phyloP scores from a whole-genome alignment of 2,797 vertebrate species.

The Poecilia wingei region DNA sequence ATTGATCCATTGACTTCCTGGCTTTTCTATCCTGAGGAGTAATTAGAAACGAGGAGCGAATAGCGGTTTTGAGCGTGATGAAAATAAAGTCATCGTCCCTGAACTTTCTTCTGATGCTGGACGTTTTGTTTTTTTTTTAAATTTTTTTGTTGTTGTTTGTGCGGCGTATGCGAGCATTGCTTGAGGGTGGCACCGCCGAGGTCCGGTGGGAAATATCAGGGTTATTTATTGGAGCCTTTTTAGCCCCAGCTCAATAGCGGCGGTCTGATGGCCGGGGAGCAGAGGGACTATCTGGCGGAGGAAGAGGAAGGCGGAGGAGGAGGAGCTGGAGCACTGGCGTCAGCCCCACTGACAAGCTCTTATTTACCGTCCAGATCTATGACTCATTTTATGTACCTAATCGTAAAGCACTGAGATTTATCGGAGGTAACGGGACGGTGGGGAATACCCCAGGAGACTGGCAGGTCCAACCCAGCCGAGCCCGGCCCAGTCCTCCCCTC shows the following conservation, averaged over 20 bases:
- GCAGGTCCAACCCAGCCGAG: constrained; percentile 62
- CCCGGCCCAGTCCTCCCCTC: background rate
- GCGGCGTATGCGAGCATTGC: constrained; percentile 51
- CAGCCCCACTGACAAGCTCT: constrained; percentile 82
- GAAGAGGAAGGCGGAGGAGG: constrained; percentile 64
- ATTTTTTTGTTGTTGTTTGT: constrained; percentile 55
- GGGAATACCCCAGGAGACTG: constrained; percentile 80
- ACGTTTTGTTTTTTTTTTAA: too few relatives aligned
- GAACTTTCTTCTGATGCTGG: constrained; percentile 35
- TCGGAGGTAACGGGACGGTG: constrained; percentile 77
- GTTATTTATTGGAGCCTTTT: constrained; percentile 80
- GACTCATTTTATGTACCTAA: constrained; percentile 86
- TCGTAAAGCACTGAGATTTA: constrained; percentile 87
- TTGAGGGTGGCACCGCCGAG: constrained; percentile 65
- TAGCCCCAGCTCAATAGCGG: constrained; percentile 75
- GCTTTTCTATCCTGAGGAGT: constrained; percentile 61
- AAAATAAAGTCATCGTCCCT: constrained; percentile 37
- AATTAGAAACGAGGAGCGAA: constrained; percentile 56
- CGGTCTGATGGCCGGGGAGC: constrained; percentile 71
- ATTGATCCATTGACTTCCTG: constrained; percentile 79
- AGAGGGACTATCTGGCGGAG: constrained; percentile 68
- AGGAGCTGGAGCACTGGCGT: constrained; percentile 69
- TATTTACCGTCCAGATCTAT: constrained; percentile 86
- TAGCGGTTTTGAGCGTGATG: constrained; percentile 37
- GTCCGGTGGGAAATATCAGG: constrained; percentile 75